These are phyloP conservation scores for Syritta pipiens DNA, from an alignment of 2,888 invertebrate genomes.

Conservation along the genomic window DNA sequence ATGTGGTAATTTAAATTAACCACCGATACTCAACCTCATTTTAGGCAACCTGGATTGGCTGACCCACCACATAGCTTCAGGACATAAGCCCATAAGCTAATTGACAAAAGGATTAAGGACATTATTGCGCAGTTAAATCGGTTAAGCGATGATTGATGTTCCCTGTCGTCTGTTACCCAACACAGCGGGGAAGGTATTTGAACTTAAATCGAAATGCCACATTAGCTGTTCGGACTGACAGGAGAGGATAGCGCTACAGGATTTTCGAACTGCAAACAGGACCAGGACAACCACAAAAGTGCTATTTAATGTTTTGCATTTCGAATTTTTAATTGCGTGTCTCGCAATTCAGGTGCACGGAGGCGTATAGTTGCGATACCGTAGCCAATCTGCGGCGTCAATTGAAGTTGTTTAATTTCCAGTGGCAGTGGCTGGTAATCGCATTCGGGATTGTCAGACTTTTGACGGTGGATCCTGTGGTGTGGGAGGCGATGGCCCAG, in stretches of 20 bases:
- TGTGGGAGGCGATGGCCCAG: too few relatives aligned
- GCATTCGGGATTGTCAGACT: too few relatives aligned
- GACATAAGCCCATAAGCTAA: slow-evolving; percentile 47
- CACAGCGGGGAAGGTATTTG: not conserved
- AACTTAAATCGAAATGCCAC: not conserved
- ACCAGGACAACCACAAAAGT: too few relatives aligned
- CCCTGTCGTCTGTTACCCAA: not conserved
- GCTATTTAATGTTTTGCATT: too few relatives aligned
- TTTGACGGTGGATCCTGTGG: too few relatives aligned
- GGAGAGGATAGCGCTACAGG: too few relatives aligned
- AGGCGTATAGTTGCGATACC: too few relatives aligned
- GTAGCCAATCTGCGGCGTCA: not conserved
- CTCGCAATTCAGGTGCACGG: too few relatives aligned
- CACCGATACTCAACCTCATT: slow-evolving; percentile 41
- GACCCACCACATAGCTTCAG: too few relatives aligned
- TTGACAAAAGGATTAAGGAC: slow-evolving; percentile 31
- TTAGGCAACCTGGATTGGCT: slow-evolving; percentile 12
- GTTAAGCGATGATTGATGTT: slow-evolving; percentile 25
- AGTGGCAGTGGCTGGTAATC: not conserved
- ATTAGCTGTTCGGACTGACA: too few relatives aligned
- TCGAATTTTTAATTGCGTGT: not conserved
- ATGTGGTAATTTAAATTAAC: slow-evolving; percentile 43
- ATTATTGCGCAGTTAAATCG: slow-evolving; percentile 30
- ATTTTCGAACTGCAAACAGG: too few relatives aligned
- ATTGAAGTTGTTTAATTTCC: not conserved